phyloP scores from a whole-genome alignment of 2,797 vertebrate species.

The Peromyscus aztecus region DNA sequence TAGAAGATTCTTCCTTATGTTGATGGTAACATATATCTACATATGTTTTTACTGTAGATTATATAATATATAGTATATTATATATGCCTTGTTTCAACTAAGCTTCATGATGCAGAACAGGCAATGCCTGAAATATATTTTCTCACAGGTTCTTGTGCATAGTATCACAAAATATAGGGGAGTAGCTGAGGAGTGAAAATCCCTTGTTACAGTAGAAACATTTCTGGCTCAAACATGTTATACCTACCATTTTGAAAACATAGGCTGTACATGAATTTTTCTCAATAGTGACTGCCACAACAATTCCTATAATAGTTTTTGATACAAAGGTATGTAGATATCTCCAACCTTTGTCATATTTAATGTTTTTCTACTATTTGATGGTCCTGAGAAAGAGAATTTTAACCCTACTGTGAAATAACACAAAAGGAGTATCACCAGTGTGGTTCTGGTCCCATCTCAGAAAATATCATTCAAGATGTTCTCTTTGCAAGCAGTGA shows the following conservation, averaged over 20 bases:
- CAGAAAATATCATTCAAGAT: slow-evolving; percentile 11
- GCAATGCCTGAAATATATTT: not conserved
- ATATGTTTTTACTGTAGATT: not conserved
- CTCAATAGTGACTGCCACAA: slow-evolving; percentile 1
- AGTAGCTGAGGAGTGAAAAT: not conserved
- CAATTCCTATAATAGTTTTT: not conserved
- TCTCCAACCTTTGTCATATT: not conserved
- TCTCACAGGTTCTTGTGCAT: not conserved
- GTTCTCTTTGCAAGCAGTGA: not conserved
- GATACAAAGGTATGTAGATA: not conserved
- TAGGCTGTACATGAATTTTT: slow-evolving; percentile 22
- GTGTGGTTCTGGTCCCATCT: not conserved
- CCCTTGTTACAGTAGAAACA: not conserved
- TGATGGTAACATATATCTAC: not conserved
- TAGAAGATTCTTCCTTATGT: not conserved
- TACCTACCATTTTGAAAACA: slow-evolving; percentile 8
- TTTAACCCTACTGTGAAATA: slow-evolving; percentile 6
- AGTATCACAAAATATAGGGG: not conserved
- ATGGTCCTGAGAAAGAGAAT: not conserved
- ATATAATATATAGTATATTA: not conserved
- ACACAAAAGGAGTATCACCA: not conserved
- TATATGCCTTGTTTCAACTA: slow-evolving; percentile 18
- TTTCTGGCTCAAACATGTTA: slow-evolving; percentile 23
- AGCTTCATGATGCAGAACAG: not conserved
- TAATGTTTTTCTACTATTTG: slow-evolving; percentile 1